These are phyloP conservation scores for Andrena minutula DNA, from an alignment of 2,888 invertebrate genomes.

Conservation along the genomic window DNA sequence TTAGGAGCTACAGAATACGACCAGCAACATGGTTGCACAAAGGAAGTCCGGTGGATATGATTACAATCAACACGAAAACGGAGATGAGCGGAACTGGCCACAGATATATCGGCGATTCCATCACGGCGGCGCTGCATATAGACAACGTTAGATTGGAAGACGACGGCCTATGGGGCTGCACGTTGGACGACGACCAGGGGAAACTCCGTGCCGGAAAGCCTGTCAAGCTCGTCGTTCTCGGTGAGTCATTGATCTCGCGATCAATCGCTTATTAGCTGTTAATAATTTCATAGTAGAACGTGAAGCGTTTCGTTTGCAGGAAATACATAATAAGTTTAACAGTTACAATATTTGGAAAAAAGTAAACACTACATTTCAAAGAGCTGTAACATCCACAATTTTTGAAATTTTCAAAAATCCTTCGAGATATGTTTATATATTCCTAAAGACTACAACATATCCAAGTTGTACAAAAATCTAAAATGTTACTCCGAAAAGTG, in stretches of 20 bases:
- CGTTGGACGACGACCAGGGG: conserved; percentile 88
- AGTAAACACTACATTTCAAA: no score
- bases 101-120: conserved; percentile 83
- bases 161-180: conserved; percentile 91
- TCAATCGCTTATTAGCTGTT: not conserved
- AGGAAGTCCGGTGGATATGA: conserved; percentile 82
- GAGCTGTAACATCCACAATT: no score
- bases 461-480: no score
- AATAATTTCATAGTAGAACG: conserved; percentile 1
- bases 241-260: conserved; percentile 85
- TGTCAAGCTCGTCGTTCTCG: conserved; percentile 88
- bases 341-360: no score
- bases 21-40: conserved; percentile 83
- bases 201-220: conserved; percentile 89
- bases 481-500: no score
- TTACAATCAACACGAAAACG: conserved; percentile 83
- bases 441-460: no score
- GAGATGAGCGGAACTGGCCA: conserved; percentile 84
- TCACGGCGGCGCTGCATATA: conserved; percentile 85
- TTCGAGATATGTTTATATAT: no score
- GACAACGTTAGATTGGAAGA: conserved; percentile 88
- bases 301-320: not conserved
- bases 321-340: no score
- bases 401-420: no score
- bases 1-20: conserved; percentile 81